Evolutionary conservation across 2,888 invertebrate species (phyloP), one percentile per base, ranked within the genome.

Genomic region (Lamproptera curius): DNA sequence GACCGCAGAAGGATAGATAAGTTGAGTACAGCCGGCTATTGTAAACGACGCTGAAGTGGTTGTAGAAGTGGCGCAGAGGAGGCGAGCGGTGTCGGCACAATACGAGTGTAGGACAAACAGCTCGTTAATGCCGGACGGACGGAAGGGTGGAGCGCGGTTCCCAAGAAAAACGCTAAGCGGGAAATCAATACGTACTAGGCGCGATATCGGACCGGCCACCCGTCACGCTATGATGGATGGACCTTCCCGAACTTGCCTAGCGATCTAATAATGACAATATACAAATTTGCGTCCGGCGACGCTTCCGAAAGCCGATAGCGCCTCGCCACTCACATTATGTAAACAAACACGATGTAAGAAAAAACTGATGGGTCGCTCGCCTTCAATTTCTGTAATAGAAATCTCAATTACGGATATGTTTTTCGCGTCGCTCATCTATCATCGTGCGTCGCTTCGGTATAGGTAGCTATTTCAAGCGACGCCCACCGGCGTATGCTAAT

Each of bases 131-230:
- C 68, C 67, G 73, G 70, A 66, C 65, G 67, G 68, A 73, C 80
- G 84, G 84, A 86, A 85, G 87, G 86, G 86, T 84, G 87, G 83
- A 84, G 80, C 80, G 66, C 75, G 76, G 76, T 78, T 81, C 77
- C 75, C 82, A 85, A 86, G 83, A 85, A 86, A 85, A 85, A 77
- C 81, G 84, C 80, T 86, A 87, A 87, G 87, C 86, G 83, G 85
- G 82, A 84, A 87, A 86, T 87, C 87, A 87, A 87, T 87, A 87
- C 82, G 80, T 85, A 86, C 86, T 86, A 86, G 84, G 83, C 81
- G 84, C 81, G 84, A 84, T 85, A 86, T 86, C 86, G 81, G 79
- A 73, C 78, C 80, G 76, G 67, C 73, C 73, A 74, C 74, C 76
- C 84, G 86, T 86, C 86, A 83, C 75, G 65, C 74, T 71, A 84